Conservation (phyloP, 2,888 invertebrate species). For the Chesias legatella region DNA sequence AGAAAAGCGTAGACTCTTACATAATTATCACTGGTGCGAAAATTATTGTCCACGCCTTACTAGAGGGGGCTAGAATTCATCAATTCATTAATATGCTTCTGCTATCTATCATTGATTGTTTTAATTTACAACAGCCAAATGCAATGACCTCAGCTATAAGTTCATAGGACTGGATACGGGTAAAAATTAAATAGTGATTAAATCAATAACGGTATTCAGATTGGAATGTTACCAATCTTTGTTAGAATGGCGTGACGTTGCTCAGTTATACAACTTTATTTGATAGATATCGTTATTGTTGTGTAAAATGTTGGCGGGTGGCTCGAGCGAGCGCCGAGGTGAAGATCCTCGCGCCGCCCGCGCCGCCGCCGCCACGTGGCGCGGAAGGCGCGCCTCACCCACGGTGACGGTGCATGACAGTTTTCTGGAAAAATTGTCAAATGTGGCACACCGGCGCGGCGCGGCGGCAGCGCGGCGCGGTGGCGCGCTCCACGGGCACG, state of each 20-base stretch:
- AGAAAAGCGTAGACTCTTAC: too few relatives aligned
- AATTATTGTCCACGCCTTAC: too few relatives aligned
- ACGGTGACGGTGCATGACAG: conserved; percentile 70
- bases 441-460: conserved; percentile 66
- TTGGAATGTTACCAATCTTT: conserved; percentile 31
- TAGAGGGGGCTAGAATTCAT: too few relatives aligned
- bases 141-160: too few relatives aligned
- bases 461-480: conserved; percentile 36
- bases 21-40: too few relatives aligned
- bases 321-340: conserved; percentile 23
- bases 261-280: conserved; percentile 30
- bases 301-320: conserved; percentile 23
- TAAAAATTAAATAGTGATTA: conserved; percentile 13
- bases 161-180: conserved; percentile 5
- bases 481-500: conserved; percentile 39
- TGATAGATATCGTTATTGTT: conserved; percentile 29
- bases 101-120: too few relatives aligned
- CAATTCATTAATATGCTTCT: too few relatives aligned
- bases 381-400: conserved; percentile 52
- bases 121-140: neutral
- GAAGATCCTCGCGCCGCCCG: conserved; percentile 46
- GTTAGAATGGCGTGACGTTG: conserved; percentile 30
- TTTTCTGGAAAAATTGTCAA: conserved; percentile 79
- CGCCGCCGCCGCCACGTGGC: conserved; percentile 65
- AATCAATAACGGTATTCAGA: conserved; percentile 25